A percentile compares a stretch with the other conserved stretches of the same genome.
Evolutionary conservation across 2,797 vertebrate genomes (phyloP).

Genomic region (Esox lucius): DNA sequence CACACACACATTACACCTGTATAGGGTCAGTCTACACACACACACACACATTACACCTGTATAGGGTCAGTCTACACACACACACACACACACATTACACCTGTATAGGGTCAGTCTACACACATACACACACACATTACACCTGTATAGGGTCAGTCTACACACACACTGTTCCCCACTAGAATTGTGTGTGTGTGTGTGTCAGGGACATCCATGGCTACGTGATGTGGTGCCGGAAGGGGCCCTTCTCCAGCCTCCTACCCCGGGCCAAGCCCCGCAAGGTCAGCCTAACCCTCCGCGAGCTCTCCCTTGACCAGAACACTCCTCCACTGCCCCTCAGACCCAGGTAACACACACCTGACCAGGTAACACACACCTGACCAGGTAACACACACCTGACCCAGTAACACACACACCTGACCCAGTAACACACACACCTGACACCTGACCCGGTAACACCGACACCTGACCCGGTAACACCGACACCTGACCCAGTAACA

Average conservation of each 20-base stretch:
- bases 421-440: too few species aligned
- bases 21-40: too few species aligned
- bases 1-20: not conserved
- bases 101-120: too few species aligned
- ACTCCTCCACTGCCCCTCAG: conserved; percentile 59
- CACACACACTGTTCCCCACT: not conserved
- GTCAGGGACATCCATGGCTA: conserved; percentile 84
- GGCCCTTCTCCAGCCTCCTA: conserved; percentile 55
- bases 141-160: conserved; percentile 62
- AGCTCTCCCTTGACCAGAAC: conserved; percentile 72
- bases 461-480: too few species aligned
- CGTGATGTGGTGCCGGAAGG: conserved; percentile 88
- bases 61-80: conserved; percentile 43
- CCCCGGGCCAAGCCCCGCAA: conserved; percentile 80
- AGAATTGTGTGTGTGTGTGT: conserved; percentile 2
- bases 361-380: too few species aligned
- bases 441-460: too few species aligned
- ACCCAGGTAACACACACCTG: conserved; percentile 46
- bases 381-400: too few species aligned
- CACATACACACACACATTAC: conserved; percentile 36
- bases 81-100: not conserved
- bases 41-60: conserved; percentile 78
- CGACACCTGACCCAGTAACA: too few species aligned
- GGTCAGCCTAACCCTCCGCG: conserved; percentile 71
- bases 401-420: not conserved